Evolutionary conservation across 1,140 invertebrate genomes (phyloP).

Genomic region (Neodiprion lecontei): DNA sequence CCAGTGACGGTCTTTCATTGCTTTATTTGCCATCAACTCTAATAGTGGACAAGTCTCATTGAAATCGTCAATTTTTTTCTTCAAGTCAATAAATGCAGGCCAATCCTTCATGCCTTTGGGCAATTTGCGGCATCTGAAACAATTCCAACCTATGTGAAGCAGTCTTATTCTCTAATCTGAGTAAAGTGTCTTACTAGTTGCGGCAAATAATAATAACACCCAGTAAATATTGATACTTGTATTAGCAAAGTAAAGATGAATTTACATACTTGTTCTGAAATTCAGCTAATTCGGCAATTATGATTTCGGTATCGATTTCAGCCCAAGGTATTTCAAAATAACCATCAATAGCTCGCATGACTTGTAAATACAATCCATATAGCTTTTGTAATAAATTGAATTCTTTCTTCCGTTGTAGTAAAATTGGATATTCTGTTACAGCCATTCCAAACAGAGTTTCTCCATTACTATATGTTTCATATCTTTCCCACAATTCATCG

Average conservation of each 20-base stretch:
- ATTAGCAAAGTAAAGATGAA: conserved; percentile 15
- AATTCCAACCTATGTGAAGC: neutral
- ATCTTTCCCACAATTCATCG: conserved; percentile 81
- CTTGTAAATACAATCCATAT: conserved; percentile 79
- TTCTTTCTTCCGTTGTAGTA: conserved; percentile 81
- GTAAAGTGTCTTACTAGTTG: too few species aligned
- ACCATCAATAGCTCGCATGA: conserved; percentile 83
- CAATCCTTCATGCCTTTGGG: conserved; percentile 87
- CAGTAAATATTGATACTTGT: neutral
- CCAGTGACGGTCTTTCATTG: conserved; percentile 92
- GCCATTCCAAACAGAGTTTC: conserved; percentile 84
- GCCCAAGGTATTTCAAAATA: conserved; percentile 86
- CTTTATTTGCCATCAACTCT: conserved; percentile 88
- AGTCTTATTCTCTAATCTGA: neutral
- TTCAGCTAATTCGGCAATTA: conserved; percentile 79
- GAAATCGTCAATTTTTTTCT: conserved; percentile 90
- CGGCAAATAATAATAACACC: neutral
- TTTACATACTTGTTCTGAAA: conserved; percentile 77
- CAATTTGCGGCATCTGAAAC: conserved; percentile 73
- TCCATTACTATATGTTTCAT: conserved; percentile 80
- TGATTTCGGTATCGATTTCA: conserved; percentile 84
- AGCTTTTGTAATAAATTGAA: conserved; percentile 85
- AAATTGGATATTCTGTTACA: conserved; percentile 79
- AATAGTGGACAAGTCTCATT: conserved; percentile 87
- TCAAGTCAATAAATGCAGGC: conserved; percentile 86